Evolutionary conservation across 2,888 invertebrate genomes (phyloP), one percentile per base, ranked within the genome.

Genomic region (Agapetus fuscipes): DNA sequence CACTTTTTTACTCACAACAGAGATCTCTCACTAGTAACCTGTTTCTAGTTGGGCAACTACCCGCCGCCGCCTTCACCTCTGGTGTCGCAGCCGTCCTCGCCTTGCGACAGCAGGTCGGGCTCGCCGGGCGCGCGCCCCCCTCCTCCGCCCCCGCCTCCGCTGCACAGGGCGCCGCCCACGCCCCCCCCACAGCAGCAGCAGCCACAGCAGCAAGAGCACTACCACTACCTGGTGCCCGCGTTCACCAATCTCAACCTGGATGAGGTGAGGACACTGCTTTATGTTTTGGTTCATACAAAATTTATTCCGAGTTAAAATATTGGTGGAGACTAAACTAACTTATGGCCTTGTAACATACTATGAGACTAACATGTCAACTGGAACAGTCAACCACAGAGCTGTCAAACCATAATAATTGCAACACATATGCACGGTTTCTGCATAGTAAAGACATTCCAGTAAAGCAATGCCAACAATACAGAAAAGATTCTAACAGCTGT

Each of bases 91-190:
- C 74, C 76, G 51, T 79, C 83, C 35, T 86, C 88, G 30, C 86
- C 87, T 30, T 79, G 81, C 44, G 83, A 83, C 56, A 86, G 85
- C 53, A 74, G 83, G 52, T 72, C 81, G 35, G 72, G 74, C 24
- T 83, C 83, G 35, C 83, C 83, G 3, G 72, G 71, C 49, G 59
- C 74, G n/a, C 58, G 63, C 40, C 64, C 67, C 34, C 67, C 69
- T 33, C 51, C 51, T 6, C 56, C 59, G 13, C 45, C 46, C 2
- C 41, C 50, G 13, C 57, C 59, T 31, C 39, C 49, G 30, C 20
- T 20, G 9, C 48, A 51, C 24, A 55, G 58, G 16, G 51, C 53
- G 5, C 49, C 55, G 36, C 56, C 59, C 28, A 66, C 64, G 43
- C 50, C 49, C 11, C 45, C 46, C 3, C n/a, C n/a, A n/a, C n/a